These are phyloP conservation scores for Kobus ellipsiprymnus DNA, from an alignment of 2,113 vertebrate species.

Conservation along the genomic window DNA sequence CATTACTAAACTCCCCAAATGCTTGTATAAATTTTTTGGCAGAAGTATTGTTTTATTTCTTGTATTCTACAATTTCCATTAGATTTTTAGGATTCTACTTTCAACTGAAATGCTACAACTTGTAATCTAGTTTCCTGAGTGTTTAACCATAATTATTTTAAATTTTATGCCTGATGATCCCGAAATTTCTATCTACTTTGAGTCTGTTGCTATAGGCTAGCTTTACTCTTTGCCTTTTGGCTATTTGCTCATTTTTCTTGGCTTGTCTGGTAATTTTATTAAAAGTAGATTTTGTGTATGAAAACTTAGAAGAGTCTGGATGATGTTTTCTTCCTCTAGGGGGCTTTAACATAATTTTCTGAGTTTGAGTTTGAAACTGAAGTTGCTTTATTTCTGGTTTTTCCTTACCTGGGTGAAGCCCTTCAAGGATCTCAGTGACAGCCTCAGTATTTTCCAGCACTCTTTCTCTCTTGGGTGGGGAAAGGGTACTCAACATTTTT, in stretches of 20 bases:
- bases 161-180: background rate
- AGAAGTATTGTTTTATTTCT: background rate
- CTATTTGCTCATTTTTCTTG: background rate
- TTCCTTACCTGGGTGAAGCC: background rate
- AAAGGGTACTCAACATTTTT: background rate
- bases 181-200: background rate
- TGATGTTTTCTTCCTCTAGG: background rate
- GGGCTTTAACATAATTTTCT: background rate
- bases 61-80: background rate
- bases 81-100: background rate
- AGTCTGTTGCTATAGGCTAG: background rate
- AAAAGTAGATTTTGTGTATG: background rate
- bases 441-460: background rate
- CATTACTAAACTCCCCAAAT: background rate
- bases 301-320: background rate
- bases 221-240: background rate
- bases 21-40: background rate
- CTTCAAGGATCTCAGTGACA: background rate
- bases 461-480: background rate
- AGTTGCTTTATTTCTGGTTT: background rate
- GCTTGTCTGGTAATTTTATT: background rate
- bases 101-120: background rate
- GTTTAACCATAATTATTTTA: background rate
- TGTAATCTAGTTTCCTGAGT: background rate
- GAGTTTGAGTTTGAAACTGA: background rate